Conservation (phyloP, 2,888 invertebrate genomes). For the Pollenia griseotomentosa region DNA sequence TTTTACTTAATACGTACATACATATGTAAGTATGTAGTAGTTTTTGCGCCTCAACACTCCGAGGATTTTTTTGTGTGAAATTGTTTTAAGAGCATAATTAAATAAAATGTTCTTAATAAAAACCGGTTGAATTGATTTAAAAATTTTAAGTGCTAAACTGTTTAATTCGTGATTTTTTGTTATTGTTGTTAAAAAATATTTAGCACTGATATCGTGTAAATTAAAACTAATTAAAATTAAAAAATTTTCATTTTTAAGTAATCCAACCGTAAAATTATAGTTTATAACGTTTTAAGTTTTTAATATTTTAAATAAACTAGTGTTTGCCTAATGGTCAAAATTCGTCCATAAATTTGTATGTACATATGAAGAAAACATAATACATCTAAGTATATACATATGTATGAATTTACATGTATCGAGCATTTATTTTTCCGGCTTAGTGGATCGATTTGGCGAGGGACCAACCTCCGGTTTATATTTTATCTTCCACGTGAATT, state of each 20-base stretch:
- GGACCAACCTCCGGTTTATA: too few species aligned
- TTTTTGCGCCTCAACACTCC: neutral
- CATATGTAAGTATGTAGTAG: neutral
- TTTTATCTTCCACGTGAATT: too few species aligned
- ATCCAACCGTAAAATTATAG: conserved; percentile 3
- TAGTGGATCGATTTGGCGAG: too few species aligned
- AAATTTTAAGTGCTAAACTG: conserved; percentile 40
- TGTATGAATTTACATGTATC: too few species aligned
- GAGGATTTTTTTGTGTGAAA: conserved; percentile 48
- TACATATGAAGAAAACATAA: too few species aligned
- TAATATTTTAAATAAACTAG: too few species aligned
- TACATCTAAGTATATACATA: too few species aligned
- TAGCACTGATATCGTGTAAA: conserved; percentile 9
- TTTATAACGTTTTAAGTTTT: neutral
- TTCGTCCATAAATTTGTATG: too few species aligned
- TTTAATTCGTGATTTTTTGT: neutral
- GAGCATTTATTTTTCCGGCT: too few species aligned
- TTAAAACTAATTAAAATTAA: conserved; percentile 8
- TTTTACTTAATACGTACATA: neutral
- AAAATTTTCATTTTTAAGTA: neutral
- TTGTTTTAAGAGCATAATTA: conserved; percentile 12
- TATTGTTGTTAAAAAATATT: neutral
- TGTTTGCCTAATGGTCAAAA: too few species aligned
- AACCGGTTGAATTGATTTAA: conserved; percentile 54
- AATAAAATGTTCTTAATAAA: conserved; percentile 26